These are phyloP conservation scores for Zaprionus capensis DNA, from an alignment of 1,140 invertebrate species.

Conservation along the genomic window DNA sequence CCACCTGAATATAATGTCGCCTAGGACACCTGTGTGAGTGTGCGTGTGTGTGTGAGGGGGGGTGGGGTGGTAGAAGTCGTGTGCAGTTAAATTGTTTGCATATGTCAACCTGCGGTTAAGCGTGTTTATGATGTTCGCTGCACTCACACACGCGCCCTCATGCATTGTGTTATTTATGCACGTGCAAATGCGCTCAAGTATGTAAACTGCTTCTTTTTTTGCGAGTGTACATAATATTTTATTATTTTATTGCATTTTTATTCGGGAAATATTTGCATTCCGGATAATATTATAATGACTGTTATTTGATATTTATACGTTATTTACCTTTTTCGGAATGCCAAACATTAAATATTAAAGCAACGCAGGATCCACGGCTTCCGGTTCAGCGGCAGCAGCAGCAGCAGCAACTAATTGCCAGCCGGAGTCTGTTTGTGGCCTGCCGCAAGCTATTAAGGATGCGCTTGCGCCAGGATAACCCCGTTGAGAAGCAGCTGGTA, in stretches of 20 bases:
- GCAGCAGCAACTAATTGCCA: constrained; percentile 42
- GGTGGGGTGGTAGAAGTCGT: background rate
- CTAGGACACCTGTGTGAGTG: background rate
- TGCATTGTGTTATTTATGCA: background rate
- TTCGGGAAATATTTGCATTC: background rate
- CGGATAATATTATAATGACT: background rate
- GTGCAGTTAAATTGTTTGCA: constrained; percentile 47
- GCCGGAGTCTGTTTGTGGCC: constrained; percentile 38
- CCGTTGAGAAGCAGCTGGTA: constrained; percentile 36
- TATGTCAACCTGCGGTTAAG: constrained; percentile 67
- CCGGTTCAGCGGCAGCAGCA: constrained; percentile 1
- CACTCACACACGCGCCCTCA: background rate
- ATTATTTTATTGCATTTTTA: constrained; percentile 6
- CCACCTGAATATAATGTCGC: constrained; percentile 6
- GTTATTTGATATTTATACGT: background rate
- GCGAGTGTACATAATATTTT: background rate
- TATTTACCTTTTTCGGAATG: background rate
- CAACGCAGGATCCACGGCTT: constrained; percentile 9
- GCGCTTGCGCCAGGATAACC: constrained; percentile 15
- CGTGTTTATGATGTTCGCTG: constrained; percentile 53
- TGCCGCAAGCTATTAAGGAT: constrained; percentile 43
- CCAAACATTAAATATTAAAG: constrained; percentile 9
- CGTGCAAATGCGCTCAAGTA: background rate
- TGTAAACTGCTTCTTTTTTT: background rate
- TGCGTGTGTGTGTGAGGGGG: background rate